phyloP scores from a whole-genome alignment of 2,797 vertebrate genomes.

The Rhinogobio ventralis region DNA sequence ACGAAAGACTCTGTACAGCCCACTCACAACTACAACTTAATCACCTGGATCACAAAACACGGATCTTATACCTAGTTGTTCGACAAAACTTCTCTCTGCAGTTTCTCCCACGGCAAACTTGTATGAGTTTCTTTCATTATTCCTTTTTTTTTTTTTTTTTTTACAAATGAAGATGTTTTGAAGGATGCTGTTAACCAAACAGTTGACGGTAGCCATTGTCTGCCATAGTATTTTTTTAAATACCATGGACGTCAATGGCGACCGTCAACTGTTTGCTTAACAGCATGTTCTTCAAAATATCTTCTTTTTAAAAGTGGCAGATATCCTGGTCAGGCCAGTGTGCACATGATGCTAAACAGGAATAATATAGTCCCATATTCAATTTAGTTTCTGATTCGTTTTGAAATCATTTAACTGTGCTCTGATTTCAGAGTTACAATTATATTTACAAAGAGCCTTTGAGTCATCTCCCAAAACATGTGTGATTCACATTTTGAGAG shows the following conservation, averaged over 20 bases:
- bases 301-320: neutral
- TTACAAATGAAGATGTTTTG: no score
- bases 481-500: neutral
- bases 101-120: slow-evolving; percentile 18
- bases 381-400: neutral
- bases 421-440: neutral
- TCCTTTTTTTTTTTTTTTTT: no score
- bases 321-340: neutral
- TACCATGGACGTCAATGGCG: neutral
- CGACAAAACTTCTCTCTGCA: slow-evolving; percentile 13
- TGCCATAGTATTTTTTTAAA: neutral
- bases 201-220: neutral
- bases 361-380: neutral
- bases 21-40: slow-evolving; percentile 58
- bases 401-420: neutral
- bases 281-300: neutral
- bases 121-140: no score
- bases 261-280: neutral
- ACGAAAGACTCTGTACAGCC: slow-evolving; percentile 72
- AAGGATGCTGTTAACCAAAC: neutral
- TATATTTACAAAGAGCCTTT: neutral
- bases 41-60: slow-evolving; percentile 46
- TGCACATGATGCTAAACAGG: neutral
- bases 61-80: slow-evolving; percentile 41
- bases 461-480: neutral